Base-by-base conservation (phyloP, 2,888 invertebrate genomes). In the Amphimallon solstitiale region DNA sequence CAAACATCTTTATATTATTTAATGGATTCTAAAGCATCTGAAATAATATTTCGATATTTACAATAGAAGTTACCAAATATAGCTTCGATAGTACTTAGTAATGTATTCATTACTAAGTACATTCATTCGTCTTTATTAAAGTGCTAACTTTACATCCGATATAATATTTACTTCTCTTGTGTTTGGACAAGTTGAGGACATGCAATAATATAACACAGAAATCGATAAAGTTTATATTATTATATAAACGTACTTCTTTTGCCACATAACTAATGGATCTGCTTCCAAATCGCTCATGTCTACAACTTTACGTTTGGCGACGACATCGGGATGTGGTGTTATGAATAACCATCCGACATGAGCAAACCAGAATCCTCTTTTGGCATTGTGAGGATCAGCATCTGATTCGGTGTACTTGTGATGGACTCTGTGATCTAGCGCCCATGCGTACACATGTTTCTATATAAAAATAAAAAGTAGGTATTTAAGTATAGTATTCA, bases 311-410 rank as follows among this genome's bases (percentile, higher is more conserved):
- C 92, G 85, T 72, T 92, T 89, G 71, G 87, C 86, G 12, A 89
- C 88, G 0, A 92, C 93, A 2, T 89, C 87, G 0, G 93, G 93
- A 79, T 93, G 96, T 0, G 95, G 94, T 0, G 92, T 92, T 0
- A 91, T 85, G 59, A 96, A 88, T 45, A 97, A 84, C 97, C 97
- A 97, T 5, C 96, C 97, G 6, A 97, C 91, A 79, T 97, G 97
- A 0, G 96, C 90, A 80, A 96, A 97, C 84, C 80, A 78, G 68
- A 82, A 82, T 9, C 97, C 97, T 40, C 94, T 85, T 52, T 90
- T 87, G 1, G 92, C 90, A 81, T 95, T 92, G 78, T 93, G 92
- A 0, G 92, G 92, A 80, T 95, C 95, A 0, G 94, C 91, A 67
- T 92, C 91, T 0, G 94, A 92, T 82, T 95, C 95, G 34, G 92